Conservation (phyloP, 2,113 vertebrate genomes). For the Leptosomus discolor region DNA sequence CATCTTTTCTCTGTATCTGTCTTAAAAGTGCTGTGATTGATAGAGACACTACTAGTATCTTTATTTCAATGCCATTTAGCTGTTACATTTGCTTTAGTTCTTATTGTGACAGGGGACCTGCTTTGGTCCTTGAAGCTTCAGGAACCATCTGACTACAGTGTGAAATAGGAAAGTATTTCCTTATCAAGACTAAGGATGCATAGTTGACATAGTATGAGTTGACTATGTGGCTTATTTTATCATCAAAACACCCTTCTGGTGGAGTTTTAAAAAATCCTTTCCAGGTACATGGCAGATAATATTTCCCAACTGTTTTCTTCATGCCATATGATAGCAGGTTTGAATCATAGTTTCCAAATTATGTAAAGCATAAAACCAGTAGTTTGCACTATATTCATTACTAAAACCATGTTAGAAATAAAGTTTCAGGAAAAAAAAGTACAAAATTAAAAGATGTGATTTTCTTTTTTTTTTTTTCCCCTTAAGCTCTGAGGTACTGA, state of each 20-base stretch:
- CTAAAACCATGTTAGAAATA: background rate
- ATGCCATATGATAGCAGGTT: background rate
- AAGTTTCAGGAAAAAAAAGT: background rate
- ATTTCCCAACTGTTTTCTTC: background rate
- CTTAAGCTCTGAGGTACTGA: background rate
- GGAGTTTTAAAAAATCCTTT: background rate
- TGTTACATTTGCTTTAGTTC: background rate
- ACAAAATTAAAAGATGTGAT: background rate
- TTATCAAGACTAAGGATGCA: background rate
- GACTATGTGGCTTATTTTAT: background rate
- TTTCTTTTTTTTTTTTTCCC: background rate
- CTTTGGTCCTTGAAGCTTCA: background rate
- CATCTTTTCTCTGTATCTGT: background rate
- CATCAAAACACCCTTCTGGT: background rate
- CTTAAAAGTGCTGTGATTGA: background rate
- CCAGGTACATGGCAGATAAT: background rate
- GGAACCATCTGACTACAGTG: background rate
- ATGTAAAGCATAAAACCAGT: background rate
- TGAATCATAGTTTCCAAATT: background rate
- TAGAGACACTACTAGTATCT: background rate
- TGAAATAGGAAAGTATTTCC: background rate
- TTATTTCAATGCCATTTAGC: background rate
- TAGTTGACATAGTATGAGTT: background rate
- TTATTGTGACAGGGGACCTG: background rate
- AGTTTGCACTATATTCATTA: background rate